A percentile compares a stretch with the other conserved stretches of the same genome.
phyloP scores from a whole-genome alignment of 2,888 invertebrate species.

The Patella pellucida region DNA sequence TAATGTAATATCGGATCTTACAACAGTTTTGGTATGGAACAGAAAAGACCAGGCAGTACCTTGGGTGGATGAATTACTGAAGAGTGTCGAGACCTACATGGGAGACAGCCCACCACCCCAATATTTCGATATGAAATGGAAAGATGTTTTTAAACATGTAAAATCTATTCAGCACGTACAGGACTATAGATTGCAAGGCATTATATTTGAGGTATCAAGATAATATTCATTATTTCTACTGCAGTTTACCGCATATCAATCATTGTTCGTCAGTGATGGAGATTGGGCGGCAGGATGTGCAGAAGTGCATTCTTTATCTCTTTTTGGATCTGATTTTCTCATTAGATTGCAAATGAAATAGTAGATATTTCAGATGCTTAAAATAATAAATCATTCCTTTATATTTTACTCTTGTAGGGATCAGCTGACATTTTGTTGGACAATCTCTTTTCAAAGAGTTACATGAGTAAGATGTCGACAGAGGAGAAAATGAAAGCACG shows the following conservation, averaged over 20 bases:
- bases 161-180: neutral
- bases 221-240: neutral
- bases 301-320: no score
- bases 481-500: neutral
- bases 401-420: neutral
- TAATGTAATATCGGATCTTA: no score
- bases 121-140: slow-evolving; percentile 9
- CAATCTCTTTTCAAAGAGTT: neutral
- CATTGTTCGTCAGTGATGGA: no score
- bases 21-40: neutral
- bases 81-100: neutral
- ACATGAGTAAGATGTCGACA: neutral
- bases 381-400: no score
- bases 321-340: no score
- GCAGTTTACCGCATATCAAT: no score
- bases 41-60: neutral
- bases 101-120: neutral
- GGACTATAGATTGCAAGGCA: neutral
- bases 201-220: neutral
- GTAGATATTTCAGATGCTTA: no score
- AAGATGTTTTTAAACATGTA: neutral
- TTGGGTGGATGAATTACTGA: neutral
- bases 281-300: no score
- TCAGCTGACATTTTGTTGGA: neutral
- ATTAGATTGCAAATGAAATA: no score